Conservation (phyloP, 2,113 vertebrate genomes). For the Eurypyga helias region DNA sequence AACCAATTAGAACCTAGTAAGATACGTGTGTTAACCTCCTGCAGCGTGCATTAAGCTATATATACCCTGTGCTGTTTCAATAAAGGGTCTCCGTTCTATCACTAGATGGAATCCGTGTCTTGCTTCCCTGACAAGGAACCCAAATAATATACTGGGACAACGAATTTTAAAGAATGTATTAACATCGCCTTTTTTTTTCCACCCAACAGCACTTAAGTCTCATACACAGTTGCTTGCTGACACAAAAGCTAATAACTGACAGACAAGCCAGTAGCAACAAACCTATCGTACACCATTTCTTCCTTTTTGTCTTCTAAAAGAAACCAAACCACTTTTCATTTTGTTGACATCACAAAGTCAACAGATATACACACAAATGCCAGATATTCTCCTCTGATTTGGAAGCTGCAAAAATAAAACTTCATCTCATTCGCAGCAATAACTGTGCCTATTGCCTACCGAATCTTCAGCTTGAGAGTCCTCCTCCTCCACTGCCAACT, state of each 20-base stretch:
- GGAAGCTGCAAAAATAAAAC: background rate
- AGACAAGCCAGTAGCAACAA: background rate
- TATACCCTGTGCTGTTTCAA: too few species aligned
- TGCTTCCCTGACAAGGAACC: too few species aligned
- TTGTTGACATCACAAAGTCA: background rate
- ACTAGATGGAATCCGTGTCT: too few species aligned
- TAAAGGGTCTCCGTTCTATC: too few species aligned
- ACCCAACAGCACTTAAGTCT: background rate
- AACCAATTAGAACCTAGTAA: too few species aligned
- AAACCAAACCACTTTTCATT: background rate
- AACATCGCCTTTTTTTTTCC: background rate
- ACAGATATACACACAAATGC: fast-evolving
- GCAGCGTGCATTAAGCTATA: too few species aligned
- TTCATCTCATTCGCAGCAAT: background rate
- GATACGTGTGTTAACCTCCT: too few species aligned
- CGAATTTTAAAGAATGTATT: background rate
- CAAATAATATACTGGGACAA: background rate
- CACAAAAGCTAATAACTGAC: background rate
- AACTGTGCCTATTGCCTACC: constrained; percentile 67
- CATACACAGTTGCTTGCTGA: background rate
- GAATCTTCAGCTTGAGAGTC: constrained; percentile 98
- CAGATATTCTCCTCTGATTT: background rate
- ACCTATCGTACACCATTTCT: background rate
- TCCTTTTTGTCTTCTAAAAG: background rate
- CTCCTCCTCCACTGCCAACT: constrained; percentile 95